Base-by-base conservation (phyloP, 2,113 vertebrate genomes). In the Callaeas wilsoni region DNA sequence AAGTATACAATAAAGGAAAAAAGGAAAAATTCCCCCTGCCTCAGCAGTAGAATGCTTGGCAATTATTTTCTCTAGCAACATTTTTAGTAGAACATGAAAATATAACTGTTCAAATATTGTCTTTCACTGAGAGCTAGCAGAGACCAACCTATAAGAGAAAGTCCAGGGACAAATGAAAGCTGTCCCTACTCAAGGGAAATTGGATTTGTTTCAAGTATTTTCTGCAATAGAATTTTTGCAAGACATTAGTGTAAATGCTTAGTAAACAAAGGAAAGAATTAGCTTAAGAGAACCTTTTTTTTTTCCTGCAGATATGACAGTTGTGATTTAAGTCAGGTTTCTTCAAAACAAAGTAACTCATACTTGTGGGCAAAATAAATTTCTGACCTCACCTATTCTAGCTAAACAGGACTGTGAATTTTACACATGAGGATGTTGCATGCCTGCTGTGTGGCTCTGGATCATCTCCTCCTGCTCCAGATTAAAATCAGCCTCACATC, bases 381-480 rank as follows among this genome's bases (percentile, higher is more conserved):
- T 76, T 87, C 32, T 79, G 17, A 83, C 19, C 14, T 68, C 4
- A 7, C 3, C 6, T 80, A 12, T n/a, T 80, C 37, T n/a, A 50
- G 11, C 13, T 74, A 62, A 90, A 62, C 5, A 46, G 6, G 17
- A 46, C 9, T 32, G 8, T 16, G 6, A 26, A 4, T n/a, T 65
- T 73, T 60, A 37, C 10, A 44, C 7, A 71, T 2, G 4, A 25
- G 17, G 9, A 60, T 55, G 5, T 1, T 68, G 22, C 26, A 33
- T 0, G 1, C 2, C 9, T 39, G 0, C 41, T 16, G 3, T 35
- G 6, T 25, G 25, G 6, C 12, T 89, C 32, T 74, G 37, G 25
- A 53, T 41, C 50, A n/a, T 23, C 32, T 74, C 11, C 12, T 76
- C 21, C 13, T 59, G 19, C 19, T 79, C 52, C 33, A 32, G 18